Base-by-base conservation (phyloP, 2,888 invertebrate species). In the Sphaeridia pumilis region DNA sequence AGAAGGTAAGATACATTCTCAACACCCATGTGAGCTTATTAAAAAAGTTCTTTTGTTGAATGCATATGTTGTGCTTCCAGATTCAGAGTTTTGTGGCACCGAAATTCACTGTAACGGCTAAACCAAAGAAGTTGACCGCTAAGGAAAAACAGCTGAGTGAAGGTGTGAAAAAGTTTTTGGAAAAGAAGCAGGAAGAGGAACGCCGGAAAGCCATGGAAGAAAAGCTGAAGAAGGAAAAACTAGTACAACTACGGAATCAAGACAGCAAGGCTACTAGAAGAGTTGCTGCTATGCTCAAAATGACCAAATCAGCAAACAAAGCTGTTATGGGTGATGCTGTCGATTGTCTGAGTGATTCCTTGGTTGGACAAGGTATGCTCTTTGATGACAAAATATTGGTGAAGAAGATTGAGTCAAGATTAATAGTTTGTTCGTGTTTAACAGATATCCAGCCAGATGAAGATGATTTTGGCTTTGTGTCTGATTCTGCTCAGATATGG, bases 391-490 rank as follows among this genome's bases (percentile, higher is more conserved):
- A n/a, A n/a, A n/a, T n/a, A n/a, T n/a, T n/a, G n/a, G n/a, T n/a
- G n/a, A n/a, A n/a, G n/a, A n/a, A n/a, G n/a, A n/a, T n/a, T n/a
- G n/a, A n/a, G n/a, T n/a, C n/a, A n/a, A n/a, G n/a, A n/a, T n/a
- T n/a, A n/a, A n/a, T n/a, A n/a, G n/a, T n/a, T n/a, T n/a, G n/a
- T n/a, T n/a, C n/a, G n/a, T 56, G 56, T 55, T 35, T 57, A 72
- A 75, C 85, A 0, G 80, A 82, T 0, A 79, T 82, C 1, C 87
- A 87, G 66, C 84, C 87, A 0, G 89, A 89, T 66, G 87, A 87
- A 68, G 90, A 90, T 72, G 89, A 90, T 68, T 90, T 89, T 68
- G 90, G 89, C 0, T 89, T 87, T 68, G 86, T 84, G 35, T 89
- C 89, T 0, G 83, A 82, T 65, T 84, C 84, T 69, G 84, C 87